Evolutionary conservation across 2,113 vertebrate species (phyloP).

Genomic region (Trichechus manatus): DNA sequence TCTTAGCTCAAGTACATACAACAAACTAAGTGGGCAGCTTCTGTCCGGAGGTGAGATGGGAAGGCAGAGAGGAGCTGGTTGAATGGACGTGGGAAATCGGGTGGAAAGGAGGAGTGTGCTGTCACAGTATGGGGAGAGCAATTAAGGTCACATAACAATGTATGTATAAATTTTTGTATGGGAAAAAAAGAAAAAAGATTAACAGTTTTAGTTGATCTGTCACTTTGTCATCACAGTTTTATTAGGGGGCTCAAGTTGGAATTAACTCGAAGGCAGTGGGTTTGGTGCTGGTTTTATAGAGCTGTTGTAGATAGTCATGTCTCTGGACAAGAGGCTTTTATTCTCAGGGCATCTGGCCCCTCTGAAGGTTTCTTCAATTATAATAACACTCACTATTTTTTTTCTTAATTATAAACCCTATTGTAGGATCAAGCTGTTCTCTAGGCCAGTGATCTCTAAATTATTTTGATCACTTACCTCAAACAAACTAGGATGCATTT

Average conservation of each 20-base stretch:
- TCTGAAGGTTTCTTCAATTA: constrained; percentile 6
- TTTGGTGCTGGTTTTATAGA: background rate
- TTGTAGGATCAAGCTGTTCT: constrained; percentile 36
- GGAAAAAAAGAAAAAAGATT: background rate
- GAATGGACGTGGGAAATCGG: too few relatives aligned
- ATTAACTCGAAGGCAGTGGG: too few relatives aligned
- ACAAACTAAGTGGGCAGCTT: too few relatives aligned
- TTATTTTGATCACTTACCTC: background rate
- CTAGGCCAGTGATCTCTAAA: background rate
- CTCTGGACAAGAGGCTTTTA: background rate
- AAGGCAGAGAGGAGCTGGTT: too few relatives aligned
- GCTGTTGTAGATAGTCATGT: background rate
- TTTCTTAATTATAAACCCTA: background rate
- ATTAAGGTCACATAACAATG: too few relatives aligned
- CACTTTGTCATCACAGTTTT: background rate
- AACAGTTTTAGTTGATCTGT: background rate
- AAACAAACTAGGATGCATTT: constrained; percentile 3
- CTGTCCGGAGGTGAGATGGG: too few relatives aligned
- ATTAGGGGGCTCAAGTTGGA: background rate
- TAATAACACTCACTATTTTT: background rate
- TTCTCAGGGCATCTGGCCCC: background rate
- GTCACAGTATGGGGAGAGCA: too few relatives aligned
- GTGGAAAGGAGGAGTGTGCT: too few relatives aligned
- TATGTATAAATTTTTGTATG: too few relatives aligned
- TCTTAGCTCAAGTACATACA: too few relatives aligned